Conservation (phyloP, 2,888 invertebrate genomes). For the Strigamia transsilvanica region DNA sequence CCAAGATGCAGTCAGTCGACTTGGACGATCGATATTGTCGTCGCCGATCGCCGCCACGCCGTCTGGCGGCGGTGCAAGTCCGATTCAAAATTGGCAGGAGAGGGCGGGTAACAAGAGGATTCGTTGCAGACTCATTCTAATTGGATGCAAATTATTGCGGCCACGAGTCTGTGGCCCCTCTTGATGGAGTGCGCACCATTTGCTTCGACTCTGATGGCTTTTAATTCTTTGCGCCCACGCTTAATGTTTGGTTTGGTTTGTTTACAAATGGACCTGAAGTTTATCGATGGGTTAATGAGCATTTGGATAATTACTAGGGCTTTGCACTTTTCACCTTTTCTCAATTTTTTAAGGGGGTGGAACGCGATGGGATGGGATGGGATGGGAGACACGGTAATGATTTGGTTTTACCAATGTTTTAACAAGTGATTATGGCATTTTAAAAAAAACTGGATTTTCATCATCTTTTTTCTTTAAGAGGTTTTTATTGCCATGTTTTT, state of each 20-base stretch:
- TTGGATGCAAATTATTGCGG: constrained; percentile 8
- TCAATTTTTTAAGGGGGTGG: neutral
- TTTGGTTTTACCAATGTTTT: neutral
- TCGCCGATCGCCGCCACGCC: neutral
- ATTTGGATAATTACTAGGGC: constrained; percentile 2
- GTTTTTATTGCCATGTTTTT: too few relatives aligned
- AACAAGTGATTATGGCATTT: neutral
- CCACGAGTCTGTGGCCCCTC: constrained; percentile 8
- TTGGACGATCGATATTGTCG: constrained; percentile 1
- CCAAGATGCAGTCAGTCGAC: constrained; percentile 7
- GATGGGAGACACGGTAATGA: neutral
- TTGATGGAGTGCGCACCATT: constrained; percentile 2
- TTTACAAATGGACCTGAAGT: constrained; percentile 3
- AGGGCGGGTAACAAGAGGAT: neutral
- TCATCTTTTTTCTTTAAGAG: too few relatives aligned
- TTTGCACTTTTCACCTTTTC: neutral
- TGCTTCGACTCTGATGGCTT: neutral
- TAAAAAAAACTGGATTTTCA: too few relatives aligned
- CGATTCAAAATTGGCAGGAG: constrained; percentile 2
- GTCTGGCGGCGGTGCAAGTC: neutral
- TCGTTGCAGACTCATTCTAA: constrained; percentile 2
- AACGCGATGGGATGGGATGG: neutral
- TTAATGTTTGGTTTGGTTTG: constrained; percentile 8
- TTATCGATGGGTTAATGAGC: constrained; percentile 8
- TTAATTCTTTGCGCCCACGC: constrained; percentile 8